These are phyloP conservation scores for Grus americana DNA, from an alignment of 2,113 vertebrate species.

Conservation along the genomic window DNA sequence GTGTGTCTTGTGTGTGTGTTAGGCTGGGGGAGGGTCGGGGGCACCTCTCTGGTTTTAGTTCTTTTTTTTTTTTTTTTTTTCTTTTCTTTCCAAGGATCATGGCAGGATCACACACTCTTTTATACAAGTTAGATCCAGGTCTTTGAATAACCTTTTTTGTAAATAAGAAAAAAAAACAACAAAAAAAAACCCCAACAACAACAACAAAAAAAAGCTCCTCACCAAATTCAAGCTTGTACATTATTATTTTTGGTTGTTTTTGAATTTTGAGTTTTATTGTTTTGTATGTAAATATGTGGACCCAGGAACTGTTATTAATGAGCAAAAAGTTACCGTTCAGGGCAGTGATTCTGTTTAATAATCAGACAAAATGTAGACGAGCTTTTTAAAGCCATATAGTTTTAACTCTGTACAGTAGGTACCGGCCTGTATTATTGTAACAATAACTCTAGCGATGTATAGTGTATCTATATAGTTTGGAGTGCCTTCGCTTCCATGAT, in stretches of 20 bases:
- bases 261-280: constrained; percentile 81
- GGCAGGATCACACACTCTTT: constrained; percentile 75
- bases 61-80: constrained; percentile 16
- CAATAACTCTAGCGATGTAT: constrained; percentile 98
- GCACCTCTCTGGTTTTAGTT: constrained; percentile 37
- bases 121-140: constrained; percentile 80
- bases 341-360: constrained; percentile 93
- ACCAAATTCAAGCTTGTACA: constrained; percentile 93
- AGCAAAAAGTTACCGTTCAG: constrained; percentile 93
- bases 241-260: constrained; percentile 78
- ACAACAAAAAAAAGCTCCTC: constrained; percentile 82
- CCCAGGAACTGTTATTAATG: constrained; percentile 97
- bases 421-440: constrained; percentile 98
- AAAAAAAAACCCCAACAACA: neutral
- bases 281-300: constrained; percentile 94
- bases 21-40: constrained; percentile 48
- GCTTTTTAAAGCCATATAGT: constrained; percentile 99
- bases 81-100: constrained; percentile 70
- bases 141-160: constrained; percentile 77
- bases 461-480: constrained; percentile 99
- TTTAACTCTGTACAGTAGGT: constrained; percentile 99
- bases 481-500: constrained; percentile 98
- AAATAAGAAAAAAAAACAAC: neutral
- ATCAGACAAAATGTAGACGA: constrained; percentile 92
- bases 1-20: neutral